phyloP scores from a whole-genome alignment of 2,797 vertebrate genomes.

The Garrulus glandarius region DNA sequence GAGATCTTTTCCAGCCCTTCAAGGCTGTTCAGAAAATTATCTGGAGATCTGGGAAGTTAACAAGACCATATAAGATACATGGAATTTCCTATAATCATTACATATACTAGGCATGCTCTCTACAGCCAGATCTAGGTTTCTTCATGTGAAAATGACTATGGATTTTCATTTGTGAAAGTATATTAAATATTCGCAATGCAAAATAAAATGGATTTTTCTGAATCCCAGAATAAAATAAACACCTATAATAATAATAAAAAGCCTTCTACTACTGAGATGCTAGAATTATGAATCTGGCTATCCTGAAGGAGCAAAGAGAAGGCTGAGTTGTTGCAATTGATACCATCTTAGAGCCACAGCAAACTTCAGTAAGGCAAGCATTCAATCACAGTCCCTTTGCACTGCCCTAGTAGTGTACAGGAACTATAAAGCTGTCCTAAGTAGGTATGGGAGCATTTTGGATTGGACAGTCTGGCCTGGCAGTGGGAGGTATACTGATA shows the following conservation, averaged over 20 bases:
- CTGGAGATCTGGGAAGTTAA: slow-evolving; percentile 47
- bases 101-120: not conserved
- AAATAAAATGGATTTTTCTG: not conserved
- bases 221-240: not conserved
- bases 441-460: not conserved
- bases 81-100: slow-evolving; percentile 34
- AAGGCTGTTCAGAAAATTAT: slow-evolving; percentile 47
- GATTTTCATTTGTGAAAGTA: not conserved
- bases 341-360: not conserved
- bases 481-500: not conserved
- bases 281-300: not conserved
- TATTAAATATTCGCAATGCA: not conserved
- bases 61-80: not conserved
- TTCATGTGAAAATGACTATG: not conserved
- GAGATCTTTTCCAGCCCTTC: slow-evolving; percentile 60
- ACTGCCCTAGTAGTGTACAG: not conserved
- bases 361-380: not conserved
- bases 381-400: not conserved
- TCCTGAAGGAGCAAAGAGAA: not conserved
- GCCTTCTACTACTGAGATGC: not conserved
- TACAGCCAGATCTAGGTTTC: not conserved
- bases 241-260: not conserved
- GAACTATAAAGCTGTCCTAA: not conserved
- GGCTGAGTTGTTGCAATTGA: not conserved
- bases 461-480: not conserved